phyloP scores from a whole-genome alignment of 2,888 invertebrate genomes.

The Amphipoea oculea region DNA sequence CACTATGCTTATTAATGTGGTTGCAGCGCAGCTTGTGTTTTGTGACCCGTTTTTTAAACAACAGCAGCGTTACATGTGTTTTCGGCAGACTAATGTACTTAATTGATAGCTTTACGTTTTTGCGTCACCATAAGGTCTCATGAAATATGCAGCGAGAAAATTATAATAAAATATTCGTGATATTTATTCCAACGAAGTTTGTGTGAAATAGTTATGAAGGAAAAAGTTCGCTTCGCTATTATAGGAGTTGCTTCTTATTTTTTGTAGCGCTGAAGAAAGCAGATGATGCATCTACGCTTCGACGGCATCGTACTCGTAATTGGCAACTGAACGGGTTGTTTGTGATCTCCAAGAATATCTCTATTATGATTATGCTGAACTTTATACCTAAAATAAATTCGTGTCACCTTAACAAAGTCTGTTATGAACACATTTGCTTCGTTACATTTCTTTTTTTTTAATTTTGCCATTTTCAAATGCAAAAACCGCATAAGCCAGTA shows the following conservation, averaged over 20 bases:
- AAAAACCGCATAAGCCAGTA: slow-evolving; percentile 8
- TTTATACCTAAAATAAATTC: not conserved
- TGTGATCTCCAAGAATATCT: slow-evolving; percentile 5
- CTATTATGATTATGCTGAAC: not conserved
- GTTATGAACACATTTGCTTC: not conserved
- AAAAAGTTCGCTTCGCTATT: slow-evolving; percentile 52
- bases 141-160: slow-evolving; percentile 56
- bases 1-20: slow-evolving; percentile 91
- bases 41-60: slow-evolving; percentile 81
- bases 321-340: slow-evolving; percentile 31
- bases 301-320: slow-evolving; percentile 42
- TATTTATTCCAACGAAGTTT: slow-evolving; percentile 57
- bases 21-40: slow-evolving; percentile 84
- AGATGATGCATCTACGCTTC: slow-evolving; percentile 47
- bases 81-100: slow-evolving; percentile 63
- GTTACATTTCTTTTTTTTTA: not conserved
- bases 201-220: slow-evolving; percentile 50
- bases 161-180: slow-evolving; percentile 52
- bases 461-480: slow-evolving; percentile 13
- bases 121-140: slow-evolving; percentile 46
- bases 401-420: too few relatives aligned
- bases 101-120: slow-evolving; percentile 49
- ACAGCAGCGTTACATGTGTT: slow-evolving; percentile 69
- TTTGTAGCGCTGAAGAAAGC: slow-evolving; percentile 44
- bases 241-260: slow-evolving; percentile 43